Conservation (phyloP, 2,113 vertebrate genomes). For the Arenaria interpres region DNA sequence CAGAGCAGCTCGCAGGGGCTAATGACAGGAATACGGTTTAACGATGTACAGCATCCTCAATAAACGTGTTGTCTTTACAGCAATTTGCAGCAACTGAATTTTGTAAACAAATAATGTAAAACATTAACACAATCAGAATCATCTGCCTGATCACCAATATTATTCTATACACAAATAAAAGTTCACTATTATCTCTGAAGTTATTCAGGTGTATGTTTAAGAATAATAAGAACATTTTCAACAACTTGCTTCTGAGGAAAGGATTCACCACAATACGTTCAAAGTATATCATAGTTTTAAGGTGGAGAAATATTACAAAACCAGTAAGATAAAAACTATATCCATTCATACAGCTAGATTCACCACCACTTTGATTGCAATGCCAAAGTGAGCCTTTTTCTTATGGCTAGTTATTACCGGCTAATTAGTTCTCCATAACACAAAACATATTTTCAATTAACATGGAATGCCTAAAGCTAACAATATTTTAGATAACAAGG, state of each 20-base stretch:
- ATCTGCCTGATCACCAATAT: fast-evolving
- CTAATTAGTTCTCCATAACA: neutral
- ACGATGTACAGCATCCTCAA: neutral
- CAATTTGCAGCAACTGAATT: neutral
- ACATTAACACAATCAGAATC: neutral
- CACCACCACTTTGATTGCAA: neutral
- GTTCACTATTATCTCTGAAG: neutral
- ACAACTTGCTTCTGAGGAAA: neutral
- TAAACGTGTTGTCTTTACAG: neutral
- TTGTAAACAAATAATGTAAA: too few relatives aligned
- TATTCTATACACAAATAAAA: neutral
- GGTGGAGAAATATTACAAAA: neutral
- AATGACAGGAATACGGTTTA: fast-evolving
- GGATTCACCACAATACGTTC: neutral
- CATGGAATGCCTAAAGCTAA: neutral
- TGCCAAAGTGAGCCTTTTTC: neutral
- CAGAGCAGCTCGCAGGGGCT: fast-evolving
- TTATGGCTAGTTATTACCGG: neutral
- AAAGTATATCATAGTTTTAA: neutral
- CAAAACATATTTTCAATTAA: neutral
- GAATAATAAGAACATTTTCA: neutral
- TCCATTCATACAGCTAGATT: neutral
- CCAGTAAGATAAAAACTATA: neutral
- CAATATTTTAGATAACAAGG: neutral
- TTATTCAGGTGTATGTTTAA: neutral